Conservation (phyloP, 2,797 vertebrate genomes). For the Schizothorax lantsangensis region DNA sequence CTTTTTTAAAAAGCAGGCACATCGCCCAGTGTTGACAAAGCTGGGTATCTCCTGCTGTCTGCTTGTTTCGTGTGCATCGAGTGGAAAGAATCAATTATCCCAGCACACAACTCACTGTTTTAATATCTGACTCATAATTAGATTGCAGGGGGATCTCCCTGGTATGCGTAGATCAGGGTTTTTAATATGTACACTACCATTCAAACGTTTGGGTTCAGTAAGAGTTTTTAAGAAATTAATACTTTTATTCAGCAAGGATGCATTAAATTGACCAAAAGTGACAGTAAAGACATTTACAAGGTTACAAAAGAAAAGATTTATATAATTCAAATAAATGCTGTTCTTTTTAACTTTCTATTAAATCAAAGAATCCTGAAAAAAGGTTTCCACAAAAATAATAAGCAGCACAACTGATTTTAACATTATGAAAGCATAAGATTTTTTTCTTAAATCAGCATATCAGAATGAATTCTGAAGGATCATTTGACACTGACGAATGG, state of each 20-base stretch:
- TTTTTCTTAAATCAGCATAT: not conserved
- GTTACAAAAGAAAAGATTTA: not conserved
- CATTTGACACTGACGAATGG: no score
- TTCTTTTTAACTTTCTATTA: not conserved
- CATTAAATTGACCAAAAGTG: not conserved
- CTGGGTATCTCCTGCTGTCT: slow-evolving; percentile 80
- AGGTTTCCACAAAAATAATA: not conserved
- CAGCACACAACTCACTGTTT: slow-evolving; percentile 74
- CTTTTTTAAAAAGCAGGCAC: slow-evolving; percentile 72
- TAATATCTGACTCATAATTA: slow-evolving; percentile 82
- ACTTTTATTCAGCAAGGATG: not conserved
- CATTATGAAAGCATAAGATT: not conserved
- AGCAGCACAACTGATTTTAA: not conserved
- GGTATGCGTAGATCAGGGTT: slow-evolving; percentile 22
- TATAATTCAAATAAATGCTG: not conserved
- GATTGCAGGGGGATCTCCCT: slow-evolving; percentile 63
- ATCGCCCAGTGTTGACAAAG: slow-evolving; percentile 80
- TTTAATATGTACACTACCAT: not conserved
- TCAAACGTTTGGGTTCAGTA: not conserved
- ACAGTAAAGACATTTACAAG: not conserved
- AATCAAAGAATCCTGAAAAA: slow-evolving; percentile 18
- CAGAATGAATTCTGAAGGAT: not conserved
- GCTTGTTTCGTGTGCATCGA: slow-evolving; percentile 76
- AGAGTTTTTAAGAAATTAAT: not conserved
- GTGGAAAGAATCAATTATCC: slow-evolving; percentile 82